Evolutionary conservation across 2,888 invertebrate genomes (phyloP).

Genomic region (Drosophila eohydei): DNA sequence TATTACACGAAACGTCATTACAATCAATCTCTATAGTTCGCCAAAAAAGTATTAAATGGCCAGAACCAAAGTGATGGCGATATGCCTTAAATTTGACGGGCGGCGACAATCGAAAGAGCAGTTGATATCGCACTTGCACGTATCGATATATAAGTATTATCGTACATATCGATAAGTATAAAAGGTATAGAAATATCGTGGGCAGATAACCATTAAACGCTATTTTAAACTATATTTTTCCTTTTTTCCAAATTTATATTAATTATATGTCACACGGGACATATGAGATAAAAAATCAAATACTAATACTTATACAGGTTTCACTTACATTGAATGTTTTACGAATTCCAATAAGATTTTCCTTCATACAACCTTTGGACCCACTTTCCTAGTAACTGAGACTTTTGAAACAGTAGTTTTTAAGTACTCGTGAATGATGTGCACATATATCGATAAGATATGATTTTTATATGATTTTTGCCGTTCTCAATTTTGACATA

Average conservation of each 20-base stretch:
- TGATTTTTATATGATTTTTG: background rate
- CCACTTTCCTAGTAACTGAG: background rate
- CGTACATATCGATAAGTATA: background rate
- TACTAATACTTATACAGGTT: background rate
- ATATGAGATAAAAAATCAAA: background rate
- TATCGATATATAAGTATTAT: constrained; percentile 14
- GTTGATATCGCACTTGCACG: constrained; percentile 5
- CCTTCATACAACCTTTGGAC: background rate
- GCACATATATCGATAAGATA: background rate
- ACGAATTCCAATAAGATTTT: background rate
- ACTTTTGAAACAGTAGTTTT: background rate
- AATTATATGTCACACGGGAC: no score
- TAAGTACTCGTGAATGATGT: no score
- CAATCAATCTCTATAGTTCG: constrained; percentile 2
- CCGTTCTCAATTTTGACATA: background rate
- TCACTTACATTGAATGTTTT: no score
- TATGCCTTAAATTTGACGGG: constrained; percentile 13
- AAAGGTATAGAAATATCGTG: background rate
- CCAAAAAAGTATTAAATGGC: constrained; percentile 9
- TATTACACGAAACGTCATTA: constrained; percentile 18
- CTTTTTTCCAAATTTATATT: background rate
- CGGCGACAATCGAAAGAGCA: constrained; percentile 22
- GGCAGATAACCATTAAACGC: background rate
- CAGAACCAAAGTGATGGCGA: constrained; percentile 31
- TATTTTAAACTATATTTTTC: background rate